A percentile compares a stretch with the other conserved stretches of the same genome.
Conservation (phyloP, 2,113 vertebrate genomes). For the Coryphaenoides rupestris region DNA sequence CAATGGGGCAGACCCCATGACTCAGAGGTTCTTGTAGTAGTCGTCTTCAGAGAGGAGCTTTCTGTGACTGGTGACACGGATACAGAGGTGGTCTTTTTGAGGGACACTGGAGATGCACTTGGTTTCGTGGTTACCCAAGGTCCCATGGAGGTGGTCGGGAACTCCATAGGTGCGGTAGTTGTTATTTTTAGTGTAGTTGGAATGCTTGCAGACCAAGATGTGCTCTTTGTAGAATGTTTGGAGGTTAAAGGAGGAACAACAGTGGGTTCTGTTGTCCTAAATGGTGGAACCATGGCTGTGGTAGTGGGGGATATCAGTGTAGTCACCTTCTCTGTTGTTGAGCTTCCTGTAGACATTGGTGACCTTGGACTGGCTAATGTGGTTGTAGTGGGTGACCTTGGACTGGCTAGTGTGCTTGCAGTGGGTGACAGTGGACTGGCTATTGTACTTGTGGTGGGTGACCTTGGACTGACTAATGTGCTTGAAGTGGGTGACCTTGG, state of each 20-base stretch:
- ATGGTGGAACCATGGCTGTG: constrained; percentile 14
- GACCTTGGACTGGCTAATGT: constrained; percentile 39
- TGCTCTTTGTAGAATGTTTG: constrained; percentile 35
- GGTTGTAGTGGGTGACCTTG: constrained; percentile 48
- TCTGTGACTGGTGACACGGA: constrained; percentile 22
- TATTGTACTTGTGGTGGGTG: constrained; percentile 42
- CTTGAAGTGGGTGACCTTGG: constrained; percentile 45
- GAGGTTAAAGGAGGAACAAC: constrained; percentile 27
- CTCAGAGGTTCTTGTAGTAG: constrained; percentile 29
- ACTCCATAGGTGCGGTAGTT: constrained; percentile 28
- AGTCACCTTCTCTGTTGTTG: constrained; percentile 50
- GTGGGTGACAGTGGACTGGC: constrained; percentile 44
- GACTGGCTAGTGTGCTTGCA: constrained; percentile 37
- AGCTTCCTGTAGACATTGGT: constrained; percentile 40
- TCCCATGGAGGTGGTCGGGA: constrained; percentile 31
- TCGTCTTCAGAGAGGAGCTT: constrained; percentile 19
- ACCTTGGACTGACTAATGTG: too few relatives aligned
- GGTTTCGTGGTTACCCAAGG: constrained; percentile 31
- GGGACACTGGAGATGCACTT: constrained; percentile 12
- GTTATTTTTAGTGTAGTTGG: constrained; percentile 41
- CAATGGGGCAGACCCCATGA: constrained; percentile 34
- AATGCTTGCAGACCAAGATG: constrained; percentile 41
- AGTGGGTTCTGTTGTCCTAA: constrained; percentile 33
- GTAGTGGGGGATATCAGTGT: constrained; percentile 24
- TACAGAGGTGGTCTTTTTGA: constrained; percentile 43